phyloP scores from a whole-genome alignment of 1,140 invertebrate species.

The Pogonus chalceus region DNA sequence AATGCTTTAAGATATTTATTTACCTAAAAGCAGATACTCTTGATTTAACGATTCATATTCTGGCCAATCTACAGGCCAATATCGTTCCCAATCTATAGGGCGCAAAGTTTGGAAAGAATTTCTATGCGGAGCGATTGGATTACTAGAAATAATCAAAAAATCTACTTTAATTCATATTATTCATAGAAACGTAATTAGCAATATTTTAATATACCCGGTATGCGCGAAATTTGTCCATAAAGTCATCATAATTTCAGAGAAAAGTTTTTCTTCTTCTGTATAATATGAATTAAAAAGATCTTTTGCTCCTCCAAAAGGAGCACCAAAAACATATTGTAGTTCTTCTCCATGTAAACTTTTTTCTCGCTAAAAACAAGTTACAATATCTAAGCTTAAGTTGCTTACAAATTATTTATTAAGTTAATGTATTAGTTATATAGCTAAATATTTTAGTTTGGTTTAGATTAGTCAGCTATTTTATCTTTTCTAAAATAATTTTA shows the following conservation, averaged over 20 bases:
- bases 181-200: conserved; percentile 8
- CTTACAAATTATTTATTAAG: too few species aligned
- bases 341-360: conserved; percentile 79
- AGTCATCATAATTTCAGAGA: conserved; percentile 75
- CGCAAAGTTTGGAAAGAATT: conserved; percentile 44
- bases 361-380: conserved; percentile 32
- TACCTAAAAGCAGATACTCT: conserved; percentile 67
- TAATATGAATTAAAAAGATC: conserved; percentile 66
- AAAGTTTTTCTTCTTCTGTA: conserved; percentile 59
- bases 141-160: conserved; percentile 42
- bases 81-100: conserved; percentile 50
- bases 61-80: conserved; percentile 62
- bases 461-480: too few species aligned
- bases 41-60: conserved; percentile 61
- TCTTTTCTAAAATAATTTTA: too few species aligned
- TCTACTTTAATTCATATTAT: conserved; percentile 7
- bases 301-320: conserved; percentile 65
- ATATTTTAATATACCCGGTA: conserved; percentile 53
- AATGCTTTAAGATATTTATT: conserved; percentile 27
- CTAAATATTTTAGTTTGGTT: too few species aligned
- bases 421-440: too few species aligned
- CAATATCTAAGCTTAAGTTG: too few species aligned
- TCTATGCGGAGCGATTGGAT: conserved; percentile 59
- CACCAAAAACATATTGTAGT: conserved; percentile 82
- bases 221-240: conserved; percentile 85